Evolutionary conservation across 2,113 vertebrate genomes (phyloP).

Genomic region (Lontra canadensis): DNA sequence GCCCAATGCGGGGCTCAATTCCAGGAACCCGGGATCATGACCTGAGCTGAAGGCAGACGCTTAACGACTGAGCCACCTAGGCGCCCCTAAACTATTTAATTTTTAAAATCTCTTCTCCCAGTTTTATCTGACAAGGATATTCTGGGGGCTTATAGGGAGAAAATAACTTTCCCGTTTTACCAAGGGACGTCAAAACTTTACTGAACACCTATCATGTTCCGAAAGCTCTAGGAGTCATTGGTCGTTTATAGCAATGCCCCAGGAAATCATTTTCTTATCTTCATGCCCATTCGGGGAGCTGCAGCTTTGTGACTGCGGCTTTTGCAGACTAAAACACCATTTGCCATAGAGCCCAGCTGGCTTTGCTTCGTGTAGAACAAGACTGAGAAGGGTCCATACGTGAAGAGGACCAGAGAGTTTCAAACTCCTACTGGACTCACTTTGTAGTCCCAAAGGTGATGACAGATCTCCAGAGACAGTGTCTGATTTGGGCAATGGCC

Average conservation of each 20-base stretch:
- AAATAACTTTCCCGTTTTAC: accelerated
- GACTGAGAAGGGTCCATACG: accelerated
- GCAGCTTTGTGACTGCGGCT: accelerated
- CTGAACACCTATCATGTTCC: accelerated
- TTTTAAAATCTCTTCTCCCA: not conserved
- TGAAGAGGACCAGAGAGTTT: accelerated
- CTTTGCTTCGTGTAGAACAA: not conserved
- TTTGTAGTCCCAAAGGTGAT: not conserved
- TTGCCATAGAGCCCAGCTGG: too few species aligned
- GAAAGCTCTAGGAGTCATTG: accelerated
- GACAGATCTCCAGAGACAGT: accelerated
- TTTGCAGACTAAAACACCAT: accelerated
- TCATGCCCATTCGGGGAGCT: accelerated
- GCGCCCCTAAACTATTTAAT: not conserved
- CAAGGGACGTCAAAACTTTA: not conserved
- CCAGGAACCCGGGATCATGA: too few species aligned
- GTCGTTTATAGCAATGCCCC: accelerated
- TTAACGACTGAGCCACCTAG: too few species aligned
- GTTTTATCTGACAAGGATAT: not conserved
- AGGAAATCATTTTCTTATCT: accelerated
- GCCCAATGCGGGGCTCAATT: too few species aligned
- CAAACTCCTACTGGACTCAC: not conserved
- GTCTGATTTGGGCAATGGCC: not conserved
- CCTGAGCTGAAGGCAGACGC: too few species aligned
- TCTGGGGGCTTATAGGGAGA: not conserved